A percentile compares a stretch with the other conserved stretches of the same genome.
phyloP scores from a whole-genome alignment of 2,113 vertebrate species.

The Pteropus alecto region DNA sequence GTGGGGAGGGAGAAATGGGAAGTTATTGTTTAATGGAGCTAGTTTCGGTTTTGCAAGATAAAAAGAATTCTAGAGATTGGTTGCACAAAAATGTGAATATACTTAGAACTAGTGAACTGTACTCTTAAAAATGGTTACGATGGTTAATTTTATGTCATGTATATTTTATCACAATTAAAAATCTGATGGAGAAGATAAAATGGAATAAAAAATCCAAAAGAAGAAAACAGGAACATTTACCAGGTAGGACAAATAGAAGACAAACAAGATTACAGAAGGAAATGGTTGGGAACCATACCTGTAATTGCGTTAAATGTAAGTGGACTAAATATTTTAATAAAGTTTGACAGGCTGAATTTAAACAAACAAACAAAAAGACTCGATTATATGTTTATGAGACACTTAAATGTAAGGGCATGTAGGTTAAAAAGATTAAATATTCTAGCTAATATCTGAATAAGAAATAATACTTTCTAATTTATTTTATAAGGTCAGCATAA shows the following conservation, averaged over 20 bases:
- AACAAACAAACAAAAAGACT: slow-evolving; percentile 13
- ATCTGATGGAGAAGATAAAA: background rate
- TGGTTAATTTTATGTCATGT: background rate
- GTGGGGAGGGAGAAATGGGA: background rate
- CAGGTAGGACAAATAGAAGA: background rate
- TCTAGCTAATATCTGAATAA: background rate
- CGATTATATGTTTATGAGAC: background rate
- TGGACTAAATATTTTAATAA: background rate
- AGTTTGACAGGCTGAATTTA: background rate
- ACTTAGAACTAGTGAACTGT: background rate
- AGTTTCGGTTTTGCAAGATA: background rate
- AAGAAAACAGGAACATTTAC: background rate
- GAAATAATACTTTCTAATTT: background rate
- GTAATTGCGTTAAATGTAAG: background rate
- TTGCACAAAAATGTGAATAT: background rate
- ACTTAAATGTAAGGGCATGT: background rate
- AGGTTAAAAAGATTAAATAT: background rate
- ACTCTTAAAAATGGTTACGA: background rate
- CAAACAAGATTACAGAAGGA: background rate
- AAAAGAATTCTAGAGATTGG: background rate
- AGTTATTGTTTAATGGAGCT: background rate
- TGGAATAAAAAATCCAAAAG: background rate
- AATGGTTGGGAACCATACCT: background rate
- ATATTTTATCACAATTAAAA: background rate
- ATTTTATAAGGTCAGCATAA: background rate